Conservation (phyloP, 2,888 invertebrate species). For the Gastrophysa polygoni region DNA sequence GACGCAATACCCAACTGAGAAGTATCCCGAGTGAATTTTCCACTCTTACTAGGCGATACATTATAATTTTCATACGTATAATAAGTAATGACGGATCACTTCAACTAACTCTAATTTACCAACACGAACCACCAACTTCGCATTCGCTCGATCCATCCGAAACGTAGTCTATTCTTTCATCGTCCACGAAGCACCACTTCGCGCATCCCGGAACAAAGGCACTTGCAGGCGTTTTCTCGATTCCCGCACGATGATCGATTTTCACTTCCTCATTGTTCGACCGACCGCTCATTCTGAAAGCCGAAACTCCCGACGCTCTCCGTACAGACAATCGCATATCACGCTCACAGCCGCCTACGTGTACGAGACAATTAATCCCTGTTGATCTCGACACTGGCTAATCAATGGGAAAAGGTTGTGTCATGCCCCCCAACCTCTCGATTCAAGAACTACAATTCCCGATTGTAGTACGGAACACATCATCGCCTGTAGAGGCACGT, state of each 20-base stretch:
- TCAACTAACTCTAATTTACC: background rate
- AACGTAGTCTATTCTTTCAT: background rate
- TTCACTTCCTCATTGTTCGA: background rate
- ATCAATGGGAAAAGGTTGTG: background rate
- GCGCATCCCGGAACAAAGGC: background rate
- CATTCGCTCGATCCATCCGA: background rate
- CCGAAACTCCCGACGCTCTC: background rate
- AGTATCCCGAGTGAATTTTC: no score
- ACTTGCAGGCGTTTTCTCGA: background rate
- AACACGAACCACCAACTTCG: background rate
- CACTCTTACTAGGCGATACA: no score
- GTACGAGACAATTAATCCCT: slow-evolving; percentile 19
- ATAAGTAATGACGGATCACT: no score
- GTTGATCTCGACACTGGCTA: slow-evolving; percentile 13
- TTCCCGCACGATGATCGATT: background rate
- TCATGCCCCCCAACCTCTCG: background rate
- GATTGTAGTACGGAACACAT: no score
- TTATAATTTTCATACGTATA: no score
- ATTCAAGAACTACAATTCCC: background rate
- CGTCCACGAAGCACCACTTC: background rate
- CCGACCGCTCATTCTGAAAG: background rate
- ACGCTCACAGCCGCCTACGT: background rate
- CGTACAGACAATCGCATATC: background rate
- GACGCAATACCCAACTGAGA: no score
- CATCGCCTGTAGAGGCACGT: no score